Evolutionary conservation across 2,888 invertebrate species (phyloP), one percentile per base, ranked within the genome.

Genomic region (Thymelicus acteon): DNA sequence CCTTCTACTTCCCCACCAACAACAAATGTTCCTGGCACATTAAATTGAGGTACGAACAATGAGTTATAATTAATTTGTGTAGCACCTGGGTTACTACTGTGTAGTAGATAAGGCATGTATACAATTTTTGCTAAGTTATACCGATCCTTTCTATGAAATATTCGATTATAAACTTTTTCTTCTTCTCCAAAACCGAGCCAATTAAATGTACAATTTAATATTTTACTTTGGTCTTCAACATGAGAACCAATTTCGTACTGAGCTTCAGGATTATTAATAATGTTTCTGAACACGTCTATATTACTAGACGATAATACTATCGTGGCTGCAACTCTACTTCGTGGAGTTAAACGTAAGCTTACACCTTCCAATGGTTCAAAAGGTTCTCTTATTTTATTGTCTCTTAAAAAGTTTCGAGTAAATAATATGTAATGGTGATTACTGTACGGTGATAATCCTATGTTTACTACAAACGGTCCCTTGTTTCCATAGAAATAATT

Each of bases 161-260:
- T 84, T 81, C 97, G 93, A 31, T 95, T 95, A 76, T 96, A 97
- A 39, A 98, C 96, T 80, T 95, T 95, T 75, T 96, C 95, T 83
- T 97, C 97, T 72, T 95, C 95, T 0, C 95, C 94, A 74, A 94
- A 96, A 6, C 99, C 98, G 79, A 99, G 95, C 97, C 98, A 99
- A 84, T 99, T 99, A 84, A 95, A 97, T 0, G 98, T 97, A 77
- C 98, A 99, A 84, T 99, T 98, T n/a, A 99, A 96, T 19, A 95
- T 93, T 92, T 97, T 97, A 81, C 98, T 98, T 84, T 99, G 99
- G 85, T 99, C 98, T 81, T 97, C 96, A 19, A 99, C 94, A 81
- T 99, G 99, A 0, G 99, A 98, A 0, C 98, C 98, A 61, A 99
- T 96, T 93, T 99, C 99, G 85, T 98, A 99, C 68, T 96, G 95